phyloP scores from a whole-genome alignment of 92 coral and sea anemone species.

The Parazoanthus swiftii region DNA sequence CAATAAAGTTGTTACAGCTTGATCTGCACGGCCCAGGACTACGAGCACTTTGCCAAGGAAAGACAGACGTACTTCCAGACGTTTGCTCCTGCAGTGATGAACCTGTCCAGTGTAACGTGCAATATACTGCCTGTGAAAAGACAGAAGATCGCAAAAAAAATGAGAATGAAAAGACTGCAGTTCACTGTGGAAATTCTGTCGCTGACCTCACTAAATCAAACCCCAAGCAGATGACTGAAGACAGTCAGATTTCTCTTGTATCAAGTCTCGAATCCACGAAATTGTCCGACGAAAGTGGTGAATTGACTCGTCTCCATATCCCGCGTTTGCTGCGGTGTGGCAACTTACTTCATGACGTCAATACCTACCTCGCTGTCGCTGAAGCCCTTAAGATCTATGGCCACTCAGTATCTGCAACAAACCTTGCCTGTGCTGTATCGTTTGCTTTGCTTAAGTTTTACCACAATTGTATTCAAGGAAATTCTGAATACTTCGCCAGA shows the following conservation, averaged over 20 bases:
- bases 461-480: not conserved
- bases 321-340: slow-evolving; percentile 4
- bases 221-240: not conserved
- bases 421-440: not conserved
- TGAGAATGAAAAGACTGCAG: not conserved
- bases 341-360: not conserved
- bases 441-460: slow-evolving; percentile 6
- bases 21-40: slow-evolving; percentile 18
- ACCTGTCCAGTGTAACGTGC: not conserved
- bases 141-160: not conserved
- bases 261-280: not conserved
- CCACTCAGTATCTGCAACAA: not conserved
- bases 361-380: not conserved
- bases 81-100: not conserved
- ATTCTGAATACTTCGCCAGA: not conserved
- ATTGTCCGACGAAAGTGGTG: not conserved
- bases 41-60: not conserved
- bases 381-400: slow-evolving; percentile 1
- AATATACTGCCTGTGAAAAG: not conserved
- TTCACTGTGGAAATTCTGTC: not conserved
- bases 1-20: not conserved
- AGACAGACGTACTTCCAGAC: not conserved
- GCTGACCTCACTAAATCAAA: not conserved
- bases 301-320: not conserved
- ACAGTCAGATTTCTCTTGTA: not conserved